A percentile compares a stretch with the other conserved stretches of the same genome.
Conservation (phyloP, 64 coral and sea anemone genomes). For the Montipora sp. region DNA sequence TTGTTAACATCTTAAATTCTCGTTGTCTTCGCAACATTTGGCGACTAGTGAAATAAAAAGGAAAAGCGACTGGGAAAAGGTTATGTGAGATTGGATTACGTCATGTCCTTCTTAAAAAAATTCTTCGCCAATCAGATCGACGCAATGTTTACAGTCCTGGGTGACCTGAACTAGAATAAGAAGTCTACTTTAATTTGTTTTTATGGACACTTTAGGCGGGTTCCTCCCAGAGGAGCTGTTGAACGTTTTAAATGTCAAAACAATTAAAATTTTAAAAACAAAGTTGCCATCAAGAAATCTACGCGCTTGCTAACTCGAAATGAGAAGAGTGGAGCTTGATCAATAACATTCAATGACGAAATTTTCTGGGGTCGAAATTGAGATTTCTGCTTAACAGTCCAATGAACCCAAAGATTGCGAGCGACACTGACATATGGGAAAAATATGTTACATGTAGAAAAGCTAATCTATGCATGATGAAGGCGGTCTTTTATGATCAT, state of each 20-base stretch:
- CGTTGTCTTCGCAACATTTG: too few species aligned
- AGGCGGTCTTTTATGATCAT: constrained; percentile 29
- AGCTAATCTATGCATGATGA: not conserved
- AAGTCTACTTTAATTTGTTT: too few species aligned
- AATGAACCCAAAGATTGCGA: not conserved
- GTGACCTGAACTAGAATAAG: too few species aligned
- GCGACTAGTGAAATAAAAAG: too few species aligned
- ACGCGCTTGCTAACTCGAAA: not conserved
- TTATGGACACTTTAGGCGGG: too few species aligned
- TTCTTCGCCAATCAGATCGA: too few species aligned
- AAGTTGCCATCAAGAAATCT: not conserved
- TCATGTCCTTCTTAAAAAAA: too few species aligned
- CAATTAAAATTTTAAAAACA: not conserved
- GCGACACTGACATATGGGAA: not conserved
- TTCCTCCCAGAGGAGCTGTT: not conserved
- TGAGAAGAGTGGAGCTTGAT: not conserved
- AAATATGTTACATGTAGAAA: not conserved
- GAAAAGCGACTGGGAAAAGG: too few species aligned
- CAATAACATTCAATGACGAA: not conserved
- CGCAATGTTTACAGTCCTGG: too few species aligned
- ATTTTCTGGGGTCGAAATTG: not conserved
- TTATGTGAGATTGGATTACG: too few species aligned
- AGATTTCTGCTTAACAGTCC: too few species aligned
- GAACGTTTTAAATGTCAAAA: not conserved
- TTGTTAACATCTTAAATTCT: too few species aligned